These are phyloP conservation scores for Lydus trimaculatus DNA, from an alignment of 2,888 invertebrate genomes.

Conservation along the genomic window DNA sequence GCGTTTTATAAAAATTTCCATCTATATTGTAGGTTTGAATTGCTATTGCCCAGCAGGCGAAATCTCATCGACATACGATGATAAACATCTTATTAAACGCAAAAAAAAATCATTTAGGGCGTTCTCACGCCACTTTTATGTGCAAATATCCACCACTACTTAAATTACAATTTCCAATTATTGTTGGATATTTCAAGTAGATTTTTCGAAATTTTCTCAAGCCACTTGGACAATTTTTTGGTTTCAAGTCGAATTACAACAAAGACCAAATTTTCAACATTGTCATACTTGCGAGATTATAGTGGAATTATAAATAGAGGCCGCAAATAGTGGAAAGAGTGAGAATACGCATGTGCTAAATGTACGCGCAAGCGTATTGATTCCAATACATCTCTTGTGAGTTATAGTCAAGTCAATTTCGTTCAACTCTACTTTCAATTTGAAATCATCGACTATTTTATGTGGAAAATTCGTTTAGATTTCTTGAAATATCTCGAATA, in stretches of 20 bases:
- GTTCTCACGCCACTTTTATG: constrained; percentile 31
- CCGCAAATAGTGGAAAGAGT: no score
- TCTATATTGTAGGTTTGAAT: constrained; percentile 23
- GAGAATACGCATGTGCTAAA: no score
- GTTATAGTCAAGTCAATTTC: no score
- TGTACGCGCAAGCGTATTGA: no score
- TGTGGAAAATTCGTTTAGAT: no score
- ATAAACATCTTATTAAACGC: constrained; percentile 29
- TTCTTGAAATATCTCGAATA: background rate
- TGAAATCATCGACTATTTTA: background rate
- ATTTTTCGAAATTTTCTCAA: background rate
- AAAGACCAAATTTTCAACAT: no score
- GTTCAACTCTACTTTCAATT: no score
- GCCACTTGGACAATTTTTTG: background rate
- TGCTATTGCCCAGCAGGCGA: constrained; percentile 28
- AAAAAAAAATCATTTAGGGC: constrained; percentile 16
- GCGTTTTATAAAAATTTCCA: constrained; percentile 19
- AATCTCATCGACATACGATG: constrained; percentile 18
- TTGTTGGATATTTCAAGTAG: background rate
- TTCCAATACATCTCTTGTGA: no score
- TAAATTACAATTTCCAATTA: background rate
- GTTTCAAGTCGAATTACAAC: no score
- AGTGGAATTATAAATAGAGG: no score
- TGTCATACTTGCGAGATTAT: no score
- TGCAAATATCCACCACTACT: constrained; percentile 12